These are phyloP conservation scores for Pseudomyrmex cubaensis DNA, from an alignment of 1,140 invertebrate species.

Conservation along the genomic window DNA sequence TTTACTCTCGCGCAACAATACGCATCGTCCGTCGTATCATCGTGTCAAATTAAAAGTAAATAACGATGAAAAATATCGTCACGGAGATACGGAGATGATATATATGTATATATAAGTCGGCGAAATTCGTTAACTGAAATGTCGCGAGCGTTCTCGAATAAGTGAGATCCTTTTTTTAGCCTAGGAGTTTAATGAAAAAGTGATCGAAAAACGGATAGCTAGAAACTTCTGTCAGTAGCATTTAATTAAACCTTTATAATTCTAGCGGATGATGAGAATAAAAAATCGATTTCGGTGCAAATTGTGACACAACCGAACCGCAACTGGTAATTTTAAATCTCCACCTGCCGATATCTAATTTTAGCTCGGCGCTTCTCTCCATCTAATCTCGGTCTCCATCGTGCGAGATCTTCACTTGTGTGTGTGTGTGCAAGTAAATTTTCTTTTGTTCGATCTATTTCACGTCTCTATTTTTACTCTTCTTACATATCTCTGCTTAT, in stretches of 20 bases:
- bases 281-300: constrained; percentile 2
- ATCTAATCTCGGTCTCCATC: constrained; percentile 6
- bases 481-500: background rate
- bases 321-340: constrained; percentile 16
- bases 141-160: background rate
- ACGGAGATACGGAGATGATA: background rate
- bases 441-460: background rate
- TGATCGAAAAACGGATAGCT: constrained; percentile 3
- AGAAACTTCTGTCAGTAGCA: constrained; percentile 15
- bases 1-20: constrained; percentile 14
- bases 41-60: constrained; percentile 26
- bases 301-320: background rate
- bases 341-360: constrained; percentile 27
- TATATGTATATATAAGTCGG: background rate
- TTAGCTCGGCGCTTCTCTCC: background rate
- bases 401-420: background rate
- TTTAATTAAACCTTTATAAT: constrained; percentile 21
- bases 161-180: background rate
- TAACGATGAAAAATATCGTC: constrained; percentile 21
- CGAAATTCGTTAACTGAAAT: background rate
- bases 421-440: constrained; percentile 10
- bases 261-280: background rate
- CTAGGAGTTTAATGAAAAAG: background rate
- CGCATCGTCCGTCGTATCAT: background rate
- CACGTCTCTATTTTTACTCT: background rate